Evolutionary conservation across 2,113 vertebrate genomes (phyloP), one percentile per base, ranked within the genome.

Genomic region (Siniperca chuatsi): DNA sequence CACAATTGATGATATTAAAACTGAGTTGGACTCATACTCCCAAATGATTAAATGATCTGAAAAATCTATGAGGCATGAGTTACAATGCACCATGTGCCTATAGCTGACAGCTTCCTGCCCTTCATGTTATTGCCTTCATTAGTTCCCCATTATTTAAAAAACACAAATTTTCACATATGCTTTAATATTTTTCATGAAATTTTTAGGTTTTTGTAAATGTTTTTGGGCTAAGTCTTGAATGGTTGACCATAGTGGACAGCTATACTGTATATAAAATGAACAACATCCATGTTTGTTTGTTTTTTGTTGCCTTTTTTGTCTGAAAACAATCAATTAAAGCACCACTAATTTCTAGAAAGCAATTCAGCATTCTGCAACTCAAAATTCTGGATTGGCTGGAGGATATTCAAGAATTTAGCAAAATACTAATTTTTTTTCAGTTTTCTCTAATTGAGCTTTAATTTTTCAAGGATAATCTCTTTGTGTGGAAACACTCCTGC

Each of bases 21-120:
- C 77, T 37, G 66, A 71, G 61, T 70, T 62, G 12, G 79, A 79
- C 33, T 69, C 66, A 20, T 35, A 55, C 15, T 83, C 62, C 33
- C 81, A 65, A 90, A 87, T 90, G 73, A 90, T 89, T 87, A 90
- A 89, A 90, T 86, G 78, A 90, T 85, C 85, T 46, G 44, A 58
- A 85, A 84, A 68, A 33, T 85, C 4, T 81, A 20, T 33, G 71
- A 86, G 86, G 52, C 52, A 48, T 75, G 61, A 60, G 82, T 85
- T 65, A 83, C 65, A 81, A 64, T 74, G 62, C 67, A 65, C 66
- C 18, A 15, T 67, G 61, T 58, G 37, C 54, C 20, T 60, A n/a
- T 55, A 60, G 55, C 46, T 69, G 70, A 44, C 72, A 60, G 62
- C 35, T 60, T 60, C 54, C 46, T 68, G 61, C 42, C 29, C 74